These are phyloP conservation scores for Lucilia sericata DNA, from an alignment of 1,140 invertebrate genomes.

Conservation along the genomic window DNA sequence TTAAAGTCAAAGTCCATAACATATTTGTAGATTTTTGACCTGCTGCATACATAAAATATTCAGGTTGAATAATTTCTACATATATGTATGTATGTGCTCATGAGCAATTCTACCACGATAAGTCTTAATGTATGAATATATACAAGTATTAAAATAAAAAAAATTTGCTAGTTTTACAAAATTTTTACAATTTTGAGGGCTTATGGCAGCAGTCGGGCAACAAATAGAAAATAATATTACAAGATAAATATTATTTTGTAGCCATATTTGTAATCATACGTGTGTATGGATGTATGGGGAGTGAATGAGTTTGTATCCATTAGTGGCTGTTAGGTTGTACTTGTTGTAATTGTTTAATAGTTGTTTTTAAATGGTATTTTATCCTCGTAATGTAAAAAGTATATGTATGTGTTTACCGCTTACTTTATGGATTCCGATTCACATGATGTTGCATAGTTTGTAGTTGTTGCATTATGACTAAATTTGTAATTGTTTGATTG, in stretches of 20 bases:
- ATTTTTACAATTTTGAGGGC: slow-evolving; percentile 5
- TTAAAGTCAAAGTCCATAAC: too few relatives aligned
- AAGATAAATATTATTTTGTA: slow-evolving; percentile 15
- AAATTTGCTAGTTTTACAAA: neutral
- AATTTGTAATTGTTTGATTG: neutral
- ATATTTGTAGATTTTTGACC: too few relatives aligned
- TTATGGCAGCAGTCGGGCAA: neutral
- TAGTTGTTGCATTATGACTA: neutral
- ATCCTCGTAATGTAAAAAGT: neutral
- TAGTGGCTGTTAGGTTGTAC: neutral
- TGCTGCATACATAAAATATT: too few relatives aligned
- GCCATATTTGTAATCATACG: neutral
- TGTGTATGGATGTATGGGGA: neutral
- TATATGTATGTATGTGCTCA: too few relatives aligned
- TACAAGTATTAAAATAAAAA: neutral
- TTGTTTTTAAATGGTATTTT: neutral
- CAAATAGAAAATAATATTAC: neutral
- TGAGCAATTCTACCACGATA: too few relatives aligned
- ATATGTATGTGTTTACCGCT: neutral
- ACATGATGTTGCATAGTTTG: neutral
- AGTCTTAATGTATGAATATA: neutral
- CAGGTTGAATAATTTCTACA: too few relatives aligned
- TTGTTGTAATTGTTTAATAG: neutral
- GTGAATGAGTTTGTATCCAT: neutral
- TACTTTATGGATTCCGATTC: neutral